Percentiles rank a stretch among this genome's conserved stretches.
Conservation (phyloP, 2,113 vertebrate species). For the Scomber scombrus region DNA sequence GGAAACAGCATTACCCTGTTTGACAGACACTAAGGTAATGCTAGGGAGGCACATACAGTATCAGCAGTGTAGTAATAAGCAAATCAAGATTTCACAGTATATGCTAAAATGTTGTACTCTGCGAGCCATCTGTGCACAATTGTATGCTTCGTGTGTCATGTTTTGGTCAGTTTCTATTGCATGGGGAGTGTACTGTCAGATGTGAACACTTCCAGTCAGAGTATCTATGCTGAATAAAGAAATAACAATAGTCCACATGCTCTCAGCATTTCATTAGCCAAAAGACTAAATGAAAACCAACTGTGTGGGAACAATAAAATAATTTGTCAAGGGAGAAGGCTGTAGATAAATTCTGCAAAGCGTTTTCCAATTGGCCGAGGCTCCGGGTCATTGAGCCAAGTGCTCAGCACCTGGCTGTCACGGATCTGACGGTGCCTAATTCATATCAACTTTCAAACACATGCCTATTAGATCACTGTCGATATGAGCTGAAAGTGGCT, state of each 20-base stretch:
- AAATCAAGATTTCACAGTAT: constrained; percentile 40
- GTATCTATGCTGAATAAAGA: constrained; percentile 53
- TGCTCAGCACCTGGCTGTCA: constrained; percentile 81
- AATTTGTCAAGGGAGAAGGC: constrained; percentile 85
- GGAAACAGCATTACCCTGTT: constrained; percentile 38
- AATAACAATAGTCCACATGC: constrained; percentile 69
- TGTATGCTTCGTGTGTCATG: constrained; percentile 31
- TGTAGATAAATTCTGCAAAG: constrained; percentile 85
- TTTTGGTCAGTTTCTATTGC: constrained; percentile 47
- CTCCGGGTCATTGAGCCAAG: constrained; percentile 68
- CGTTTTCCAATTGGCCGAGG: constrained; percentile 83
- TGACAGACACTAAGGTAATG: constrained; percentile 54
- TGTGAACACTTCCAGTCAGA: constrained; percentile 59
- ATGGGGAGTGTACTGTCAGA: constrained; percentile 60
- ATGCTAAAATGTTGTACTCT: not conserved
- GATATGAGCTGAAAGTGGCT: constrained; percentile 50
- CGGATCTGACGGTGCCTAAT: constrained; percentile 57
- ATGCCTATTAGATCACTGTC: constrained; percentile 70
- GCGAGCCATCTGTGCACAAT: constrained; percentile 12
- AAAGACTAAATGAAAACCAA: constrained; percentile 85
- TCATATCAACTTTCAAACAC: constrained; percentile 74
- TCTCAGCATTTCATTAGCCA: constrained; percentile 78
- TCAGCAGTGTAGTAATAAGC: constrained; percentile 21
- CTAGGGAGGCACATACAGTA: constrained; percentile 34
- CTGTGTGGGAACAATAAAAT: constrained; percentile 86